Percentiles rank a stretch among this genome's conserved stretches.
Evolutionary conservation across 2,113 vertebrate genomes (phyloP).

Genomic region (Nicator chloris): DNA sequence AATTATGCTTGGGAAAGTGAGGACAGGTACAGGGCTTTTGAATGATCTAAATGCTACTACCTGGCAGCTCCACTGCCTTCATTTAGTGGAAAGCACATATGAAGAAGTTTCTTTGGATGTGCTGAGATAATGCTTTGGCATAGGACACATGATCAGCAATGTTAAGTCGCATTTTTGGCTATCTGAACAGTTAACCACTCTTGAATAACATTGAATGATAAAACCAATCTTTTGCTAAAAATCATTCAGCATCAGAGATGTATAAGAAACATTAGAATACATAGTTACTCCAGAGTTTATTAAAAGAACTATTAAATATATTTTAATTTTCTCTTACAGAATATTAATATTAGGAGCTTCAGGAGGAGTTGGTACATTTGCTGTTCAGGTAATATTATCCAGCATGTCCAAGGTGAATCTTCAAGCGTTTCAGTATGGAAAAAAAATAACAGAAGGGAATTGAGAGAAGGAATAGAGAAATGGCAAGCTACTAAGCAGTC

Average conservation of each 20-base stretch:
- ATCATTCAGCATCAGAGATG: not conserved
- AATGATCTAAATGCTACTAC: not conserved
- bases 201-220: not conserved
- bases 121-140: not conserved
- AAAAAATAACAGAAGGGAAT: not conserved
- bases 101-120: not conserved
- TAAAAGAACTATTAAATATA: not conserved
- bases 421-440: not conserved
- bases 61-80: not conserved
- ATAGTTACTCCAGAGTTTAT: not conserved
- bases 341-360: conserved; percentile 91
- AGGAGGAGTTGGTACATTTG: conserved; percentile 94
- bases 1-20: not conserved
- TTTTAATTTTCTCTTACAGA: conserved; percentile 70
- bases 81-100: not conserved
- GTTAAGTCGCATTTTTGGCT: not conserved
- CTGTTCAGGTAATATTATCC: conserved; percentile 84
- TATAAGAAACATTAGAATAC: not conserved
- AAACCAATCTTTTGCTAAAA: not conserved
- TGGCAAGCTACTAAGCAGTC: not conserved
- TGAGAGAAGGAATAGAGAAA: not conserved
- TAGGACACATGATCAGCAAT: not conserved
- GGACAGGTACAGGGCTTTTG: not conserved
- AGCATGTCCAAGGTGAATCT: not conserved
- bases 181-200: not conserved